Conservation (phyloP, 2,797 vertebrate genomes). For the Crocodylus rhombifer region DNA sequence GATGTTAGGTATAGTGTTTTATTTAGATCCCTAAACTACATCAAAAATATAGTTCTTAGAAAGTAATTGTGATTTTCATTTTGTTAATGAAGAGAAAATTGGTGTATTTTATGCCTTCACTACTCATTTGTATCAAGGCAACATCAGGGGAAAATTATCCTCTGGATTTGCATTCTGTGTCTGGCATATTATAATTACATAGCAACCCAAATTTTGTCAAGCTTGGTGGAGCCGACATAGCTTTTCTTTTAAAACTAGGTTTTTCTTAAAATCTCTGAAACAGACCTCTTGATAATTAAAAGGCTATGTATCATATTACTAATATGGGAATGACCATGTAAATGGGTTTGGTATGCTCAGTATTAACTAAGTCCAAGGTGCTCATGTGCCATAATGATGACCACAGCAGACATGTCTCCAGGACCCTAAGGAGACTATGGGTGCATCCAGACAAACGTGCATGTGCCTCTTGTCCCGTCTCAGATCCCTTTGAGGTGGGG, state of each 20-base stretch:
- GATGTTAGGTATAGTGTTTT: not conserved
- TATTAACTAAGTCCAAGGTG: not conserved
- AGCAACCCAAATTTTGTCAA: conserved; percentile 32
- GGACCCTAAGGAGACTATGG: not conserved
- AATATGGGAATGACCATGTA: not conserved
- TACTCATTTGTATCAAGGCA: conserved; percentile 58
- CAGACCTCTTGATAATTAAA: not conserved
- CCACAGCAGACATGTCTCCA: not conserved
- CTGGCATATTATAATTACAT: conserved; percentile 50
- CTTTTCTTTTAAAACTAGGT: not conserved
- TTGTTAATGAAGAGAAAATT: conserved; percentile 55
- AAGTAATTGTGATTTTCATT: conserved; percentile 18
- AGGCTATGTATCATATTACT: not conserved
- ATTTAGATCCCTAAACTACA: conserved; percentile 48
- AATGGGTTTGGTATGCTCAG: not conserved
- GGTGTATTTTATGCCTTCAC: conserved; percentile 42
- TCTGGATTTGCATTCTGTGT: not conserved
- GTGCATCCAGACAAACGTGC: not conserved
- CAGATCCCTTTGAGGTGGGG: too few relatives aligned
- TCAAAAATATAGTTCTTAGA: conserved; percentile 23
- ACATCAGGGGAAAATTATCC: conserved; percentile 60
- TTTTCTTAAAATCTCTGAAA: not conserved
- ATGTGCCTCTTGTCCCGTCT: not conserved
- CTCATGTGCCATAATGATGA: not conserved
- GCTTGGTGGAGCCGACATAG: conserved; percentile 38